phyloP scores from a whole-genome alignment of 2,113 vertebrate genomes.

The Morone saxatilis region DNA sequence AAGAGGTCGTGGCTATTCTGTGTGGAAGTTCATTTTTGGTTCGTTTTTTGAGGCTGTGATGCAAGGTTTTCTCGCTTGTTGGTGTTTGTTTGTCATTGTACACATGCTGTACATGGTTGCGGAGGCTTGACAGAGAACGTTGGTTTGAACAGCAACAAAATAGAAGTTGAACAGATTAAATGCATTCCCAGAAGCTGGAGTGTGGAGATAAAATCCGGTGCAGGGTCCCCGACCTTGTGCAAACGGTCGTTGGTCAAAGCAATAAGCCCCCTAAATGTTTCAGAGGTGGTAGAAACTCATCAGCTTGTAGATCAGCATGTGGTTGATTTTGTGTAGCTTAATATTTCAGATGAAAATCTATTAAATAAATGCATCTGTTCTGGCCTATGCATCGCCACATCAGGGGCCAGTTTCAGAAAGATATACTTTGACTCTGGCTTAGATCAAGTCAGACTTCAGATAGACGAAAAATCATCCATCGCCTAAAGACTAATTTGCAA shows the following conservation, averaged over 20 bases:
- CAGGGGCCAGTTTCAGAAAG: slow-evolving; percentile 18
- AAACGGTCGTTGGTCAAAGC: slow-evolving; percentile 23
- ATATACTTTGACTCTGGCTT: neutral
- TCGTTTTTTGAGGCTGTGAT: slow-evolving; percentile 10
- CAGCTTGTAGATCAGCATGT: neutral
- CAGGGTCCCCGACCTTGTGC: neutral
- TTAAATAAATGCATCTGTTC: neutral
- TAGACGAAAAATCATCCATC: neutral
- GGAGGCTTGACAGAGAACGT: neutral
- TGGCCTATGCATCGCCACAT: neutral
- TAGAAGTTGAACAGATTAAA: neutral
- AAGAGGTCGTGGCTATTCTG: neutral
- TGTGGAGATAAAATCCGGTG: neutral
- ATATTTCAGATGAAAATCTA: neutral
- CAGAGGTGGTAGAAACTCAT: neutral
- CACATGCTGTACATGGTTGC: neutral
- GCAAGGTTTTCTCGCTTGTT: neutral
- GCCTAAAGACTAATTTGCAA: neutral
- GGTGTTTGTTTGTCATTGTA: neutral
- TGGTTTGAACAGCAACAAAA: slow-evolving; percentile 2
- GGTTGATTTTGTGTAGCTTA: slow-evolving; percentile 2
- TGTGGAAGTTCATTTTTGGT: neutral
- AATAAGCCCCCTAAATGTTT: slow-evolving; percentile 34
- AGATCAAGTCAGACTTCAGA: neutral
- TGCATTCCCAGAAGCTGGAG: slow-evolving; percentile 27